Evolutionary conservation across 1,140 invertebrate genomes (phyloP), one percentile per base, ranked within the genome.

Genomic region (Cecropterus lyciades): DNA sequence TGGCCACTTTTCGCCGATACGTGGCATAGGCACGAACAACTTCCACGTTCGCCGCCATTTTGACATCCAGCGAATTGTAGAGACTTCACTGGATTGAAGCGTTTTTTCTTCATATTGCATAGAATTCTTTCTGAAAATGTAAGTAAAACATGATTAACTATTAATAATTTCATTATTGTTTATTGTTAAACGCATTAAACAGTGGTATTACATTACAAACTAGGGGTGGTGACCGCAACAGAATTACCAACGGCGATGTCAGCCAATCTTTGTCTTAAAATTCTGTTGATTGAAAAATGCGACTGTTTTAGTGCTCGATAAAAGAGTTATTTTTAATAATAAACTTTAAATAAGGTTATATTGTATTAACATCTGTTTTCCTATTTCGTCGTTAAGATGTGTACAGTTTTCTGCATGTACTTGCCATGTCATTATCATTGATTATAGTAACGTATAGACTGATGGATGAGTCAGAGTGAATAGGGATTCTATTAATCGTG

Each of bases 1-100:
- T 91, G 89, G 89, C 86, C 86, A 91, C 84, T 89, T 89, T 86
- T 81, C 77, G 49, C 78, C 95, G 93, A 95, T 95, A 96, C 95
- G 95, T 96, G 95, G 95, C 95, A 95, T 93, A 93, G 93, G 94
- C 93, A 95, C 93, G 94, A 95, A 95, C 89, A 93, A 94, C 92
- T 95, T 95, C 93, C 93, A 94, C 93, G 93, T 95, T 94, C 94
- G 95, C 95, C 89, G 89, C 89, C 95, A 96, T 96, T 95, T 96
- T 96, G 95, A 95, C 95, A 95, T 94, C 93, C 94, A 94, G 93
- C 93, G 94, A 94, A 93, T 94, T 94, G 93, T 94, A 94, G 93
- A 93, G 92, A 91, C 92, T 94, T 93, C 93, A 94, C 94, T 94
- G 93, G 94, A 95, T 93, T 94, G 93, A 93, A 94, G 92, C 93